Base-by-base conservation (phyloP, 2,888 invertebrate genomes). In the Drosophila kuntzei region DNA sequence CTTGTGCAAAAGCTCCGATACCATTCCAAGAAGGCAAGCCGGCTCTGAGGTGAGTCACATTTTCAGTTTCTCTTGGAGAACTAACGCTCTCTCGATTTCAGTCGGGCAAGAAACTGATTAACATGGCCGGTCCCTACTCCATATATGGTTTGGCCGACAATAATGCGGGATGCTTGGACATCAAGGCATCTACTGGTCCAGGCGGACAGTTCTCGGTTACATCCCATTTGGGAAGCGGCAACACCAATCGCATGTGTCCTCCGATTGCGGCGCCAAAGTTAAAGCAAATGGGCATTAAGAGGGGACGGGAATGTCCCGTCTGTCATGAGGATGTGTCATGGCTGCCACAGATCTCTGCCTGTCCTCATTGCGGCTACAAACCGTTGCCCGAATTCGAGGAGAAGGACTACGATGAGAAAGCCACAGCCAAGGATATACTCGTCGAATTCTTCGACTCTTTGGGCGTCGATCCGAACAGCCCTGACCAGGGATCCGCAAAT, bases 261-360 rank as follows among this genome's bases (percentile, higher is more conserved):
- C 60, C 60, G 18, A 11, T 41, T 0, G 47, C 71, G 5, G 29
- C 46, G 11, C 85, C 85, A 0, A 41, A 69, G n/a, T 49, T 85
- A 0, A 79, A 66, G 0, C 82, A 87, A 36, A 75, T 71, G 53
- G 63, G 61, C 12, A 53, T 79, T 4, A 53, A 54, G 12, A 9
- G 34, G 8, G 54, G 11, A 0, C 61, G 72, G 14, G 50, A 25
- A 11, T 92, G 92, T 51, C 80, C 90, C 0, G 71, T 92, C 14
- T 92, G 92, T 55, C 81, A 88, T 7, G 88, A 79, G 65, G 89
- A 92, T 37, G 82, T 92, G 2, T 80, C 88, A 0, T 91, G 90
- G 90, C 54, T 94, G 60, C 91, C 92, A 20, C 92, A 92, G 77
- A 91, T 93, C 82, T 92, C 93, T 3, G 89, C 92, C 0, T 90